These are phyloP conservation scores for Nautilus pompilius DNA, from an alignment of 1,140 invertebrate genomes.

Conservation along the genomic window DNA sequence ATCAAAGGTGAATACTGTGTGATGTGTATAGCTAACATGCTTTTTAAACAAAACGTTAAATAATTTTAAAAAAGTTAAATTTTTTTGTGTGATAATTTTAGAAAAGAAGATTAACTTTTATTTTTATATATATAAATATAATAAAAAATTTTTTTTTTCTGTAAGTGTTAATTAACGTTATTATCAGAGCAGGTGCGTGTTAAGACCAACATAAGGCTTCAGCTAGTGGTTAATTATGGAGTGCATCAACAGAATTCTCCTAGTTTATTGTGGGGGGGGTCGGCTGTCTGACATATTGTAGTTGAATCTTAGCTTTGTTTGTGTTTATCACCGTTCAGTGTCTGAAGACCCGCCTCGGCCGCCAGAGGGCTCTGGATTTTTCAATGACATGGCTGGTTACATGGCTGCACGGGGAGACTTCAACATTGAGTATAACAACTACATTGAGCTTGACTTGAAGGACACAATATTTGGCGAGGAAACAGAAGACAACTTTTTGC, in stretches of 20 bases:
- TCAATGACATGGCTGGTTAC: slow-evolving; percentile 71
- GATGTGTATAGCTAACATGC: no score
- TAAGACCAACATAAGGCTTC: no score
- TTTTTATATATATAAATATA: not conserved
- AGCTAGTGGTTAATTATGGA: no score
- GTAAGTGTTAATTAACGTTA: not conserved
- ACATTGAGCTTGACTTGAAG: slow-evolving; percentile 72
- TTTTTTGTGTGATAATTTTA: not conserved
- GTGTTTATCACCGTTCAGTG: slow-evolving; percentile 15
- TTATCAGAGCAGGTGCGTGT: no score
- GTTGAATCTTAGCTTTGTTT: no score
- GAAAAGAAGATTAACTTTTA: not conserved
- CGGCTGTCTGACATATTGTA: no score
- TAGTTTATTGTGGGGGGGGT: no score
- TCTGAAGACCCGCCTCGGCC: slow-evolving; percentile 68
- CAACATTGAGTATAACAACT: slow-evolving; percentile 76
- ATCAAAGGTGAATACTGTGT: no score
- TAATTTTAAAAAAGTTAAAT: not conserved
- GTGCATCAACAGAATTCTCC: no score
- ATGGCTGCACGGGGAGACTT: slow-evolving; percentile 84
- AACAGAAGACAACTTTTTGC: slow-evolving; percentile 55
- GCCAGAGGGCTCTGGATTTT: slow-evolving; percentile 58
- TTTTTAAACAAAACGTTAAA: no score
- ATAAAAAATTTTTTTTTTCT: not conserved
- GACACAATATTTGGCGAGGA: slow-evolving; percentile 61